Evolutionary conservation across 1,140 invertebrate species (phyloP), one percentile per base, ranked within the genome.

Genomic region (Eciton burchellii): DNA sequence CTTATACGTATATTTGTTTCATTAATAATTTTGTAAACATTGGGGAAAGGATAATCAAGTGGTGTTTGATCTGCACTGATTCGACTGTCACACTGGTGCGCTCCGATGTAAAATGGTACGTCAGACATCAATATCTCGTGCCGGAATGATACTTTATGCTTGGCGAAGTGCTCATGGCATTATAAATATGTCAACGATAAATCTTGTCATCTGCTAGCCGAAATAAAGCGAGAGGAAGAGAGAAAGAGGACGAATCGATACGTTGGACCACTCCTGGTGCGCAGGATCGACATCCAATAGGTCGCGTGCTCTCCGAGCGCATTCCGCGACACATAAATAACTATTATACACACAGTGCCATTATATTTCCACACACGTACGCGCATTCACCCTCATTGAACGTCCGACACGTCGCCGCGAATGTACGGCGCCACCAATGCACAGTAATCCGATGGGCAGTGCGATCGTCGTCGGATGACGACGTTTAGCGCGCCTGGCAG

Each of bases 131-230:
- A 24, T 85, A 66, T 70, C 71, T 47, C 19, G 62, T 6, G 35
- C 35, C 6, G 76, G 16, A 68, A 21, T 68, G 0, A 66, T 65
- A 43, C 84, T 70, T 35, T 77, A 79, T 66, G 54, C 24, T 21
- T 84, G 65, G 60, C 47, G 6, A 65, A 70, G 57, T 82, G 77
- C 59, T 21, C 26, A 54, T 60, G 70, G 77, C 81, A 85, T 91
- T 89, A 87, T 90, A 90, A 91, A 91, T 84, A 90, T 88, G 86
- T 84, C 84, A 77, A 24, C 81, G 86, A 90, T 90, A 91, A 91
- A 91, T 90, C 89, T 62, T 29, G 56, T 71, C 63, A 81, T 84
- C 84, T 84, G 71, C 63, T 54, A 26, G 14, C 26, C 56, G 60
- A 68, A 9, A 35, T n/a, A 72, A 35, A 26, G 12, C 57, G 14